Evolutionary conservation across 1,140 invertebrate genomes (phyloP).

Genomic region (Ceratina calcarata): DNA sequence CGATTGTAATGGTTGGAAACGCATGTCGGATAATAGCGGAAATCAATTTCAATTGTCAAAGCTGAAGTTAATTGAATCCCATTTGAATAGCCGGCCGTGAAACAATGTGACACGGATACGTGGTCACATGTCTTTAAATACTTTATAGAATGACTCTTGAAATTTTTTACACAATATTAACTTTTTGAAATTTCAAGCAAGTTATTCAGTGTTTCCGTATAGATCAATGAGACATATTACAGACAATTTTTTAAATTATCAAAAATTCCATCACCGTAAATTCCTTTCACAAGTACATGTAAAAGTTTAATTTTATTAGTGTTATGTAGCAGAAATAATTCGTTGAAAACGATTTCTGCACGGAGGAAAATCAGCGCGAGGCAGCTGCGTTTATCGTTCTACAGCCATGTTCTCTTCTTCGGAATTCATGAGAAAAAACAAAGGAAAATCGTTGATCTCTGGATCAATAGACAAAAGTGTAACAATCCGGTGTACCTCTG

Average conservation of each 20-base stretch:
- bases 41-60: neutral
- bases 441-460: neutral
- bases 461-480: neutral
- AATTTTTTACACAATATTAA: too few relatives aligned
- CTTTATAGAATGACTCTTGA: neutral
- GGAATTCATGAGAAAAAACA: neutral
- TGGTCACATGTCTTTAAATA: neutral
- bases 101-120: neutral
- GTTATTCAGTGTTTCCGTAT: neutral
- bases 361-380: neutral
- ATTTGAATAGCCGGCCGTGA: neutral
- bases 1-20: too few relatives aligned
- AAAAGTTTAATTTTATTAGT: too few relatives aligned
- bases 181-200: too few relatives aligned
- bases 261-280: too few relatives aligned
- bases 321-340: too few relatives aligned
- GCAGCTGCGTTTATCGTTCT: neutral
- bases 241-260: too few relatives aligned
- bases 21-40: neutral
- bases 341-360: too few relatives aligned
- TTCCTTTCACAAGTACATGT: too few relatives aligned
- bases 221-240: too few relatives aligned
- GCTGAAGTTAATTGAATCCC: neutral
- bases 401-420: neutral
- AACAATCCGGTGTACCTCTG: slow-evolving; percentile 8